These are phyloP conservation scores for Syngnathus scovelli DNA, from an alignment of 2,113 vertebrate genomes.

Conservation along the genomic window DNA sequence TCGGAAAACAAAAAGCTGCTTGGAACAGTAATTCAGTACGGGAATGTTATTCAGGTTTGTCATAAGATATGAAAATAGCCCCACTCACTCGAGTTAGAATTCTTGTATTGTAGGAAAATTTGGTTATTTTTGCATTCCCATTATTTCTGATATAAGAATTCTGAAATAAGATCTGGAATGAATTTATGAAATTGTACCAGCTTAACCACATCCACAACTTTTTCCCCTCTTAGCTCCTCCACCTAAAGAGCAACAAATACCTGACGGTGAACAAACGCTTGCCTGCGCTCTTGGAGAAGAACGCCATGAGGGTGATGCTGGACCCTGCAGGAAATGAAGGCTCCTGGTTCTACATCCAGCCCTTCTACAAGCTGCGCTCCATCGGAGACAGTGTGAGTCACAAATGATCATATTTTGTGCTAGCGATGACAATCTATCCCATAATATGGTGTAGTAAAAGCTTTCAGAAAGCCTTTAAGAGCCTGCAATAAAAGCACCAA, in stretches of 20 bases:
- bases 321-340: conserved; percentile 96
- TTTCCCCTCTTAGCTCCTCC: conserved; percentile 78
- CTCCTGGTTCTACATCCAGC: conserved; percentile 99
- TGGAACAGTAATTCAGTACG: conserved; percentile 92
- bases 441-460: neutral
- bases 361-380: conserved; percentile 96
- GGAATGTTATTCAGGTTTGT: conserved; percentile 92
- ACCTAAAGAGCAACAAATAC: conserved; percentile 98
- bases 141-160: neutral
- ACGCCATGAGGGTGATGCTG: conserved; percentile 95
- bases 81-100: neutral
- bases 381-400: conserved; percentile 94
- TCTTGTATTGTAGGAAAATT: neutral
- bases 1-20: conserved; percentile 94
- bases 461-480: neutral
- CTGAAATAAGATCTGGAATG: neutral
- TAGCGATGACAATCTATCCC: neutral
- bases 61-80: neutral
- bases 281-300: conserved; percentile 95
- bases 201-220: neutral
- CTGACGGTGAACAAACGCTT: conserved; percentile 97
- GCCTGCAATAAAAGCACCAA: neutral
- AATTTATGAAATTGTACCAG: neutral
- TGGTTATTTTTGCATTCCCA: neutral
- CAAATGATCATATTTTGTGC: too few relatives aligned